Percentiles rank a stretch among this genome's conserved stretches.
Evolutionary conservation across 2,113 vertebrate genomes (phyloP).

Genomic region (Scomber scombrus): DNA sequence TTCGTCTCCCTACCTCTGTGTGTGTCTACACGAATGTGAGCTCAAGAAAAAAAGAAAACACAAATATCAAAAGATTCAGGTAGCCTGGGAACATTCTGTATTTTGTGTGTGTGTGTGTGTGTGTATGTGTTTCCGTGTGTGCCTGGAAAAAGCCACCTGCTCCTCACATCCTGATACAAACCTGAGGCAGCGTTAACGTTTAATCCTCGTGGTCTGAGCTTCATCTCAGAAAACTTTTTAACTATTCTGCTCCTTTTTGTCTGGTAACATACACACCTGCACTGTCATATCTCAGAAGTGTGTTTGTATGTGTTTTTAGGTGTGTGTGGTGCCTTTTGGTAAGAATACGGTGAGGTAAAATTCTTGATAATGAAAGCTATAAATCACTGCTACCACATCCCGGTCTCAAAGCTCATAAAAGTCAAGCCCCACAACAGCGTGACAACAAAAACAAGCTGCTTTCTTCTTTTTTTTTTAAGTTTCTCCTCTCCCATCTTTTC

Average conservation of each 20-base stretch:
- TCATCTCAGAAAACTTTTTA: slow-evolving; percentile 9
- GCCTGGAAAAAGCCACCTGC: slow-evolving; percentile 32
- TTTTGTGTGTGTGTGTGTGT: background rate
- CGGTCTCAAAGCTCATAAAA: slow-evolving; percentile 72
- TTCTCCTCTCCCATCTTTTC: slow-evolving; percentile 12
- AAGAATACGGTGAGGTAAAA: slow-evolving; percentile 50
- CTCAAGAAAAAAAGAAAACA: slow-evolving; percentile 6
- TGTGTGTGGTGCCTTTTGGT: slow-evolving; percentile 34
- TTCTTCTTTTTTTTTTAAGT: background rate
- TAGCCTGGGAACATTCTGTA: slow-evolving; percentile 13
- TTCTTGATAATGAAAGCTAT: slow-evolving; percentile 76
- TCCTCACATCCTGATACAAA: slow-evolving; percentile 16
- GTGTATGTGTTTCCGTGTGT: background rate
- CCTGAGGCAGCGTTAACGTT: slow-evolving; percentile 28
- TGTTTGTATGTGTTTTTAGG: slow-evolving; percentile 9
- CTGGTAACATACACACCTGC: slow-evolving; percentile 20
- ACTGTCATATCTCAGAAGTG: slow-evolving; percentile 18
- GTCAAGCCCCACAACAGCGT: slow-evolving; percentile 44
- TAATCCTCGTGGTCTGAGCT: slow-evolving; percentile 21
- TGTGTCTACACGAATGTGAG: slow-evolving; percentile 19
- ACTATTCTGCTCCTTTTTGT: slow-evolving; percentile 5
- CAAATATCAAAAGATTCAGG: slow-evolving; percentile 43
- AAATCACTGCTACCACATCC: slow-evolving; percentile 70
- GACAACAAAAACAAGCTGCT: slow-evolving; percentile 47
- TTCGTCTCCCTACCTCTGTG: background rate